Evolutionary conservation across 2,888 invertebrate genomes (phyloP), one percentile per base, ranked within the genome.

Genomic region (Rutpela maculata): DNA sequence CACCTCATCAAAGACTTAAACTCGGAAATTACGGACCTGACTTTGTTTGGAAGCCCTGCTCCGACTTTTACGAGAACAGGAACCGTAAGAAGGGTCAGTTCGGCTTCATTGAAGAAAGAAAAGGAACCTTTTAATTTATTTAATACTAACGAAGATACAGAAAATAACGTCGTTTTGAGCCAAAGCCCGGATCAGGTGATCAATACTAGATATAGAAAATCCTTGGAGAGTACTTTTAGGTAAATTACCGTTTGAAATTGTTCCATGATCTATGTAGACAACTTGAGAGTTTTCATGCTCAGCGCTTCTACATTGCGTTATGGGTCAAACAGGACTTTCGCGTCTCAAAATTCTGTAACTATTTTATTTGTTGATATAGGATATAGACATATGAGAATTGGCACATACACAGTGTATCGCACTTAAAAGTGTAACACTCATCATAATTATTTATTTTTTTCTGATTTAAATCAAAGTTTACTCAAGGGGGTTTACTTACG

Each of bases 71-170:
- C 82, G 67, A 84, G 89, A 68, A 89, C 89, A 9, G 88, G 88
- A 19, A 89, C 89, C 0, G 89, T 90, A 1, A 82, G 87, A 72
- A 84, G 89, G 77, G 88, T 87, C 1, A 86, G 83, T 69, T 80
- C 83, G 3, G 80, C 79, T 17, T 79, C 84, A 18, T 75, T 80
- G 19, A 85, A 84, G 74, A 82, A 85, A 57, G 84, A 84, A 55
- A 82, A 81, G 59, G 79, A 80, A 6, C 35, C 67, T 5, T 10
- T 59, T 0, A 74, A 57, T 74, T 78, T 60, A 57, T 38, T 22
- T 26, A 78, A 63, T 62, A 73, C 57, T 22, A 63, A 50, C 10
- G 79, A 81, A 57, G 79, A 63, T 26, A 72, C 67, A 17, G 75
- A 78, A n/a, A 59, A 66, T 50, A 69, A 78, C 69, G 67, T 80